phyloP scores from a whole-genome alignment of 2,113 vertebrate species.

The Carettochelys insculpta region DNA sequence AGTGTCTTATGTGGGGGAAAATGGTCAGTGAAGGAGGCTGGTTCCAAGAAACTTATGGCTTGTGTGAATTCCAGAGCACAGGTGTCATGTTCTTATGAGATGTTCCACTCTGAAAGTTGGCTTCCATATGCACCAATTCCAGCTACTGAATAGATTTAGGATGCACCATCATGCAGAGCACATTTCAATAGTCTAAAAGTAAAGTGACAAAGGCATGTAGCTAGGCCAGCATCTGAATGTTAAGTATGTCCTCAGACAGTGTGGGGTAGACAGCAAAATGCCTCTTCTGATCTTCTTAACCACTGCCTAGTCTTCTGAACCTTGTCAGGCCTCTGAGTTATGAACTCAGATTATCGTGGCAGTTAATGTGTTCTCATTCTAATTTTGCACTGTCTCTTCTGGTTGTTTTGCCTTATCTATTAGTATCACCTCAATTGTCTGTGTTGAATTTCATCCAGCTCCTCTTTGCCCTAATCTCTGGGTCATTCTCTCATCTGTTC shows the following conservation, averaged over 20 bases:
- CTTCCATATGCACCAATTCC: background rate
- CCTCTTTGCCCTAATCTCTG: background rate
- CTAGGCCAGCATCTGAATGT: background rate
- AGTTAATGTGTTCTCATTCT: background rate
- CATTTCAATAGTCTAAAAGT: background rate
- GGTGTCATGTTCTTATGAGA: background rate
- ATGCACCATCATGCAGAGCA: background rate
- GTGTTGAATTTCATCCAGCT: slow-evolving; percentile 33
- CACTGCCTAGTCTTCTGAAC: fast-evolving
- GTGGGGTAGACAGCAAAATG: background rate
- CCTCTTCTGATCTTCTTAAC: background rate
- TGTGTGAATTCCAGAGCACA: background rate
- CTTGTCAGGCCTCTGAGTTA: fast-evolving
- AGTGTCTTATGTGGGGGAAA: background rate
- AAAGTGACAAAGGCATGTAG: background rate
- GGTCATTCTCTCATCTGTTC: background rate
- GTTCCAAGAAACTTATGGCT: background rate
- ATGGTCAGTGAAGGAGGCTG: background rate
- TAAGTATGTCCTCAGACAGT: background rate
- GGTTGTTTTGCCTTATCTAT: slow-evolving; percentile 54
- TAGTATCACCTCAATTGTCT: slow-evolving; percentile 57
- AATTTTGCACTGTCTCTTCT: slow-evolving; percentile 9
- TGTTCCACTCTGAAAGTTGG: background rate
- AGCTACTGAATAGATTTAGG: background rate
- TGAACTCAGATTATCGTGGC: slow-evolving; percentile 7